A percentile compares a stretch with the other conserved stretches of the same genome.
Conservation (phyloP, 2,797 vertebrate species). For the Echiichthys vipera region DNA sequence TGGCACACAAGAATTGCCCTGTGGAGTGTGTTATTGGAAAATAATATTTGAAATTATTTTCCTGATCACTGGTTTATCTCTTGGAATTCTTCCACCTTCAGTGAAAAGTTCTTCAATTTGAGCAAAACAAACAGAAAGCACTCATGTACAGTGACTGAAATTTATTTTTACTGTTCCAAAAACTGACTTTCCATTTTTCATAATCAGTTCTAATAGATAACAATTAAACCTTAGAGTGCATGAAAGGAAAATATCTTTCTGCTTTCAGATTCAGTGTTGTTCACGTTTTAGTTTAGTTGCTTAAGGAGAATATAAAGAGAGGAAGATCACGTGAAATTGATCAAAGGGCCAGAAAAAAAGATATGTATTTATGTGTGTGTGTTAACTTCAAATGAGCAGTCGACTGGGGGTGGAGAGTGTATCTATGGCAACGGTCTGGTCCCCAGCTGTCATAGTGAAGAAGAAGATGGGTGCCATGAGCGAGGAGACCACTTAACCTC, state of each 20-base stretch:
- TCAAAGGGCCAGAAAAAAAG: slow-evolving; percentile 8
- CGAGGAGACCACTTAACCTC: slow-evolving; percentile 87
- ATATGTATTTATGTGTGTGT: slow-evolving; percentile 30
- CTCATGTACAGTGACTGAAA: slow-evolving; percentile 80
- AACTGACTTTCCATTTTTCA: slow-evolving; percentile 84
- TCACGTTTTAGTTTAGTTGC: slow-evolving; percentile 34
- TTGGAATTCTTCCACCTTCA: slow-evolving; percentile 85
- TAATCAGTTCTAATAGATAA: slow-evolving; percentile 82
- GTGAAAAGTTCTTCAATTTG: slow-evolving; percentile 81
- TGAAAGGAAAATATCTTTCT: slow-evolving; percentile 71
- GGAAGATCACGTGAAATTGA: background rate
- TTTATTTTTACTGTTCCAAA: slow-evolving; percentile 86
- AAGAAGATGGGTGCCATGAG: slow-evolving; percentile 85
- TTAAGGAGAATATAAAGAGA: slow-evolving; percentile 2
- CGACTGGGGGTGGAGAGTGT: slow-evolving; percentile 76
- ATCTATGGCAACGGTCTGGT: slow-evolving; percentile 85
- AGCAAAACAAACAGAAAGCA: slow-evolving; percentile 84
- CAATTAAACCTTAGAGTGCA: slow-evolving; percentile 83
- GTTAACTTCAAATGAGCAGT: slow-evolving; percentile 81
- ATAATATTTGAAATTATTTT: slow-evolving; percentile 88
- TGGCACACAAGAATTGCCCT: slow-evolving; percentile 73
- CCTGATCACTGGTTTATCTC: slow-evolving; percentile 88
- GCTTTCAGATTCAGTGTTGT: slow-evolving; percentile 54
- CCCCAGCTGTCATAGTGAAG: slow-evolving; percentile 85
- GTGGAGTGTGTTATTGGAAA: slow-evolving; percentile 86